Conservation (phyloP, 2,797 vertebrate species). For the Bucorvus abyssinicus region DNA sequence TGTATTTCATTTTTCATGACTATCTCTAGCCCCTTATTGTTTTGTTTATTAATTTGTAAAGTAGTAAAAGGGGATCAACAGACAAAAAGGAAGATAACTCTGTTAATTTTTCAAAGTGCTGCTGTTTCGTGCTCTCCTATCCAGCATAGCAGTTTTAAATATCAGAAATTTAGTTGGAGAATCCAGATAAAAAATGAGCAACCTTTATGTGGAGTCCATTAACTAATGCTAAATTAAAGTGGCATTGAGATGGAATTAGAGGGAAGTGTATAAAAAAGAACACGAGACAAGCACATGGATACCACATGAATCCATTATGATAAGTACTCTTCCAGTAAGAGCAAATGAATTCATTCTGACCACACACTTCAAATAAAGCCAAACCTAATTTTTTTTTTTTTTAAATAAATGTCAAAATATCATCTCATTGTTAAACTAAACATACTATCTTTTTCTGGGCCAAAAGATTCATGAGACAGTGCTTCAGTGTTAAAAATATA, state of each 20-base stretch:
- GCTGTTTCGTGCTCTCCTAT: not conserved
- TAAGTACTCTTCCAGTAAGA: conserved; percentile 75
- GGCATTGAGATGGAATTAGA: conserved; percentile 68
- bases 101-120: conserved; percentile 39
- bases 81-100: conserved; percentile 31
- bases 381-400: conserved; percentile 33
- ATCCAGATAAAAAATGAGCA: conserved; percentile 62
- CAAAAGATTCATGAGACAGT: conserved; percentile 19
- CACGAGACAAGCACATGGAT: conserved; percentile 65
- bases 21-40: not conserved
- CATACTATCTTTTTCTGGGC: not conserved
- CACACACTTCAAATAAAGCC: conserved; percentile 67
- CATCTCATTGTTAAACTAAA: conserved; percentile 10
- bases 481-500: not conserved
- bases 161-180: conserved; percentile 46
- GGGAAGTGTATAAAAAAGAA: conserved; percentile 66
- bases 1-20: not conserved
- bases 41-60: conserved; percentile 18
- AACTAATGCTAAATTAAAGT: conserved; percentile 74
- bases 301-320: conserved; percentile 72
- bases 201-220: conserved; percentile 69
- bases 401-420: conserved; percentile 64
- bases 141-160: conserved; percentile 42
- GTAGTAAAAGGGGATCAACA: conserved; percentile 19
- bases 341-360: conserved; percentile 72